These are phyloP conservation scores for Actias luna DNA, from an alignment of 2,888 invertebrate genomes.

Conservation along the genomic window DNA sequence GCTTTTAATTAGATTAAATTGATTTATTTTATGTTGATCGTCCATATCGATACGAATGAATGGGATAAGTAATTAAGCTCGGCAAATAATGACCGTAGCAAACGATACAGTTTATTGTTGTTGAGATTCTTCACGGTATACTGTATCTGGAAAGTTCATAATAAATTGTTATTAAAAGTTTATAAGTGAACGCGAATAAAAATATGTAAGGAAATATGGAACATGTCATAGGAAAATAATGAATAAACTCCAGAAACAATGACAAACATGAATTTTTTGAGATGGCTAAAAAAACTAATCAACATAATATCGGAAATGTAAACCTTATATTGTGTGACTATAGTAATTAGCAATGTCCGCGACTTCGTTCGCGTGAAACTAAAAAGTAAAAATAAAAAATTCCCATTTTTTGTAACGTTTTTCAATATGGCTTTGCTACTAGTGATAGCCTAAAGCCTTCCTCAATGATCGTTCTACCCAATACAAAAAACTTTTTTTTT, in stretches of 20 bases:
- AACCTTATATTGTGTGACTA: too few species aligned
- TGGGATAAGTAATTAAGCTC: conserved; percentile 72
- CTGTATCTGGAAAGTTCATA: background rate
- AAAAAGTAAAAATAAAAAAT: too few species aligned
- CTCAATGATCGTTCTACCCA: too few species aligned
- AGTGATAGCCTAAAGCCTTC: too few species aligned
- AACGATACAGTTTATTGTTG: conserved; percentile 44
- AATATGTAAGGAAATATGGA: background rate
- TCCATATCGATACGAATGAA: conserved; percentile 56
- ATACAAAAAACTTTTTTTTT: too few species aligned
- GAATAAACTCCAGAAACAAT: background rate
- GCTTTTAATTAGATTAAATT: conserved; percentile 82
- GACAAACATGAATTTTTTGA: background rate
- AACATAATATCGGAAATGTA: too few species aligned
- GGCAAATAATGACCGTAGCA: conserved; percentile 67
- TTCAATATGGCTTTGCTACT: too few species aligned
- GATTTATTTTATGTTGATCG: conserved; percentile 76
- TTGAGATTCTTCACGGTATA: conserved; percentile 16
- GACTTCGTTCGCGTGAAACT: too few species aligned
- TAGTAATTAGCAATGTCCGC: too few species aligned
- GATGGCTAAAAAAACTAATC: background rate
- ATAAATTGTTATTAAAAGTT: background rate
- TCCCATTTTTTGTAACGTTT: too few species aligned
- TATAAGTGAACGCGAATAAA: background rate
- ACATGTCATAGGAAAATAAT: background rate